These are phyloP conservation scores for Bradysia coprophila DNA, from an alignment of 1,140 invertebrate genomes.

Conservation along the genomic window DNA sequence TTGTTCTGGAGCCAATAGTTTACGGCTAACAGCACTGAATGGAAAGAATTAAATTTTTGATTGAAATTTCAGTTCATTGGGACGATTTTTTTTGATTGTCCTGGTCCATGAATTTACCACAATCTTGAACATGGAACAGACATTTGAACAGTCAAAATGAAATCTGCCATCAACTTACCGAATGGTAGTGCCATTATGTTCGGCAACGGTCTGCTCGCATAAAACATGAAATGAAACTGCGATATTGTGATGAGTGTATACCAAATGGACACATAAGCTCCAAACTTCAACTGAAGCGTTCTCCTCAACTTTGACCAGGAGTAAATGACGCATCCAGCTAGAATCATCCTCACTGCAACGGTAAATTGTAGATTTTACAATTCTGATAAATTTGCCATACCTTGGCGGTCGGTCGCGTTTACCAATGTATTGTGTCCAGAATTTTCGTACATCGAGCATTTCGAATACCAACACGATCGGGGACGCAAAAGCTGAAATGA, in stretches of 20 bases:
- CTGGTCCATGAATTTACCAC: too few relatives aligned
- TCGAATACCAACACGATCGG: slow-evolving; percentile 54
- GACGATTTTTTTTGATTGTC: too few relatives aligned
- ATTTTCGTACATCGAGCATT: slow-evolving; percentile 59
- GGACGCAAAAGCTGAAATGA: slow-evolving; percentile 57
- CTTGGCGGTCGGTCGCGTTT: too few relatives aligned
- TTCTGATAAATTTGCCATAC: too few relatives aligned
- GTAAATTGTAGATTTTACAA: too few relatives aligned
- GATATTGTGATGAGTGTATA: slow-evolving; percentile 67
- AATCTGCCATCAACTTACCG: slow-evolving; percentile 48
- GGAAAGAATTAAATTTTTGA: slow-evolving; percentile 9
- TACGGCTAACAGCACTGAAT: slow-evolving; percentile 73
- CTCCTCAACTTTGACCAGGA: slow-evolving; percentile 53
- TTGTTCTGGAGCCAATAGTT: slow-evolving; percentile 67
- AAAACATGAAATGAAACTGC: slow-evolving; percentile 98
- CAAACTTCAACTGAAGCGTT: slow-evolving; percentile 57
- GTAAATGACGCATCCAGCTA: slow-evolving; percentile 56
- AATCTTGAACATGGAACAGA: too few relatives aligned
- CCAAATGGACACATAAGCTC: slow-evolving; percentile 58
- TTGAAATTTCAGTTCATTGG: slow-evolving; percentile 1
- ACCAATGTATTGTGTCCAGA: slow-evolving; percentile 84
- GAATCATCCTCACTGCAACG: slow-evolving; percentile 59
- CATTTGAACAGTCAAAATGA: neutral
- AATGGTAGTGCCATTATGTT: slow-evolving; percentile 89
- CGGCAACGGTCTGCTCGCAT: slow-evolving; percentile 82